Base-by-base conservation (phyloP, 2,888 invertebrate species). In the Hartigia nigra region DNA sequence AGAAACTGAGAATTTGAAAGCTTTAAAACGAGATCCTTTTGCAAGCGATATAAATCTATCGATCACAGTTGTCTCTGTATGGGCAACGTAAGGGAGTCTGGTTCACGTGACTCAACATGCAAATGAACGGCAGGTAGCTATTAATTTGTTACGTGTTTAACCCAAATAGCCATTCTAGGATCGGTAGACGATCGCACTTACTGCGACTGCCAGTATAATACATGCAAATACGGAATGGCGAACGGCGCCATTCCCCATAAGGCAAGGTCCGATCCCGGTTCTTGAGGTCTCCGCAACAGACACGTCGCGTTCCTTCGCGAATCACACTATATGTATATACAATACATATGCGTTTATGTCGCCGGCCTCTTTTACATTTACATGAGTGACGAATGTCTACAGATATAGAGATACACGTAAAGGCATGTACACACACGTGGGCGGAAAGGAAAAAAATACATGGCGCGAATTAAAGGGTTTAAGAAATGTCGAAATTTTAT, bases 81-180 rank as follows among this genome's bases (percentile, higher is more conserved):
- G 9, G 55, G 9, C 55, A 9, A 55, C 23, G 23, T 9, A 55
- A 55, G 55, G 55, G 55, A 55, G 23, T 55, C 55, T 55, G 55
- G 55, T 9, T 35, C 37, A 79, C 81, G 81, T 86, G 86, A 87
- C 84, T 84, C 86, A 81, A 84, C 82, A 76, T 80, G 84, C 77
- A 84, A 87, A 87, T 80, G 81, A 80, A 74, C 79, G 75, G 80
- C 81, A 81, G 78, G 78, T 84, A 78, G 81, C 82, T 84, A 86
- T 87, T 87, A 84, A 84, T 87, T 84, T 83, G 82, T 85, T 81
- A 82, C 78, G 82, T 81, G 82, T 81, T 84, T 84, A 88, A 87
- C 85, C 87, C 83, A 81, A 85, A 86, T 87, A 83, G 82, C 86
- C 84, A 83, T 87, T 83, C 76, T 77, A 81, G 85, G 83, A 84